These are phyloP conservation scores for Phylloscopus whistleri DNA, from an alignment of 2,113 vertebrate genomes.

Conservation along the genomic window DNA sequence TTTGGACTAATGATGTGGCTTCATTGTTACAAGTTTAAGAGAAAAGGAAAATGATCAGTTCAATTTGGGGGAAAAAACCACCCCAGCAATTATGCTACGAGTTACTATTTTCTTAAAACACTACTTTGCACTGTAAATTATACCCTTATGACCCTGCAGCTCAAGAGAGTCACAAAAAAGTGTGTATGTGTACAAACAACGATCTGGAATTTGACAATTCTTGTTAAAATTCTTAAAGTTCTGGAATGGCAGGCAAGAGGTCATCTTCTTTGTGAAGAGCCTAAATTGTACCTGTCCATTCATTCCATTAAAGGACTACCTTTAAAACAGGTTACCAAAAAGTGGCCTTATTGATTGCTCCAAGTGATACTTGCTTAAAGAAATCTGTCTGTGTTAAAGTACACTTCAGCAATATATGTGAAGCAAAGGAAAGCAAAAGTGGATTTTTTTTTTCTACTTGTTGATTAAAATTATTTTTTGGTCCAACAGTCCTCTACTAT, in stretches of 20 bases:
- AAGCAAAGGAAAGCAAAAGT: not conserved
- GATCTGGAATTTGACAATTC: not conserved
- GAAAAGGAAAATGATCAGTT: not conserved
- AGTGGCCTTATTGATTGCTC: not conserved
- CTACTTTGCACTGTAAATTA: not conserved
- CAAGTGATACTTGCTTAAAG: not conserved
- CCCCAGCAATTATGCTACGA: not conserved
- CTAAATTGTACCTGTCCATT: not conserved
- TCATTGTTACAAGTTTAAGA: not conserved
- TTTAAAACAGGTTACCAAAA: not conserved
- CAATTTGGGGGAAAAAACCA: not conserved
- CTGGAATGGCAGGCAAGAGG: not conserved
- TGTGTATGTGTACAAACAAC: not conserved
- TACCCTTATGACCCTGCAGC: not conserved
- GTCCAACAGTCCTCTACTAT: not conserved
- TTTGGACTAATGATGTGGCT: not conserved
- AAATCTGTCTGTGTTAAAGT: not conserved
- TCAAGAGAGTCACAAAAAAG: not conserved
- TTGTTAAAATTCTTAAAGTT: not conserved
- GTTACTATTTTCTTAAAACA: not conserved
- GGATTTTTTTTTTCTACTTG: not conserved
- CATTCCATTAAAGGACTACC: not conserved
- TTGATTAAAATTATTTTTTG: not conserved
- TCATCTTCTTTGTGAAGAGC: not conserved
- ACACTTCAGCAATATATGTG: not conserved